phyloP scores from a whole-genome alignment of 2,888 invertebrate genomes.

The Netelia inedita region DNA sequence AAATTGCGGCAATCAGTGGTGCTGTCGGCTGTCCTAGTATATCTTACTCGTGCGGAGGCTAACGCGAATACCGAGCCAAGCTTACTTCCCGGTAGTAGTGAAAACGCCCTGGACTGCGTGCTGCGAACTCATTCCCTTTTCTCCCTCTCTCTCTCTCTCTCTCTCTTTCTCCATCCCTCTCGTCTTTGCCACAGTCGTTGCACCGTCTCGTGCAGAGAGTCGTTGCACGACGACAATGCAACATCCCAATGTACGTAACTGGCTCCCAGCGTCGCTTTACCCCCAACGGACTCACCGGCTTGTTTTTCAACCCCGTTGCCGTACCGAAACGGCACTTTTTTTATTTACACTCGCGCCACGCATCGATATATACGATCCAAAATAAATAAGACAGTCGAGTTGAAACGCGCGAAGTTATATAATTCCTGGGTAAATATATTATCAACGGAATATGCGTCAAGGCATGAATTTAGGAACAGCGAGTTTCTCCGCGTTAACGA shows the following conservation, averaged over 20 bases:
- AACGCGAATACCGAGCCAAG: conserved; percentile 67
- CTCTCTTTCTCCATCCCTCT: background rate
- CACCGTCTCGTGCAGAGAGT: conserved; percentile 43
- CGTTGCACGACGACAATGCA: conserved; percentile 56
- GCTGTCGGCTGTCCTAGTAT: conserved; percentile 71
- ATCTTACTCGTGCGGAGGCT: conserved; percentile 68
- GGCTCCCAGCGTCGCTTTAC: conserved; percentile 46
- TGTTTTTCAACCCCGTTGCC: conserved; percentile 60
- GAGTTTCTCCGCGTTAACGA: conserved; percentile 50
- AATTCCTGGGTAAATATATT: background rate
- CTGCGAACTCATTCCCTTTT: conserved; percentile 15
- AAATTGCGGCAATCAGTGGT: conserved; percentile 73
- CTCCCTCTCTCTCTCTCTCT: background rate
- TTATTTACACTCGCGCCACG: conserved; percentile 57
- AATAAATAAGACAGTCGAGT: background rate
- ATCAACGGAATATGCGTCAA: conserved; percentile 1
- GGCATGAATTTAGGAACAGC: conserved; percentile 24
- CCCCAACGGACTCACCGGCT: conserved; percentile 28
- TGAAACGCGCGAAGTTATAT: background rate
- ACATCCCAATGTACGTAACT: conserved; percentile 64
- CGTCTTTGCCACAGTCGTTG: conserved; percentile 33
- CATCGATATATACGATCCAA: background rate
- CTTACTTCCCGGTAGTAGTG: conserved; percentile 55
- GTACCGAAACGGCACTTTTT: conserved; percentile 46
- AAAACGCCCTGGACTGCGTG: conserved; percentile 59